A percentile compares a stretch with the other conserved stretches of the same genome.
phyloP scores from a whole-genome alignment of 2,113 vertebrate species.

The Brienomyrus brachyistius region DNA sequence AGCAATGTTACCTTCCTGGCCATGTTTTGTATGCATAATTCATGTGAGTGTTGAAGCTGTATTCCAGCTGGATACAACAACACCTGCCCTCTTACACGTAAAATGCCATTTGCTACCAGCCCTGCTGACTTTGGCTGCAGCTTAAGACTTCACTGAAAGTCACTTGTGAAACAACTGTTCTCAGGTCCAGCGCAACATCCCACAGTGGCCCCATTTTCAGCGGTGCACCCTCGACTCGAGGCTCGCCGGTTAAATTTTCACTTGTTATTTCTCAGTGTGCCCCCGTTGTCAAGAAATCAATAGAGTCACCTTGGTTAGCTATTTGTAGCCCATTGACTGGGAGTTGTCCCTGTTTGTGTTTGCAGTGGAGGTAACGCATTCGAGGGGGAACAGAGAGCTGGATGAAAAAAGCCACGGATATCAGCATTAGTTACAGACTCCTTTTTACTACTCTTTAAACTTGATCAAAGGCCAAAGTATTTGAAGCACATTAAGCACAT shows the following conservation, averaged over 20 bases:
- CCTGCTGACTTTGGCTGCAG: neutral
- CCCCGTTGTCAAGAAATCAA: slow-evolving; percentile 58
- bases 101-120: neutral
- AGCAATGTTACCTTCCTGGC: neutral
- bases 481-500: slow-evolving; percentile 65
- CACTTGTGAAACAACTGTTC: slow-evolving; percentile 26
- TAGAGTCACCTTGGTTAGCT: slow-evolving; percentile 70
- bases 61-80: neutral
- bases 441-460: slow-evolving; percentile 63
- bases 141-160: slow-evolving; percentile 25
- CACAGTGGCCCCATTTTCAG: slow-evolving; percentile 1
- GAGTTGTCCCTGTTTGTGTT: slow-evolving; percentile 24
- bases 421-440: slow-evolving; percentile 62
- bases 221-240: slow-evolving; percentile 27
- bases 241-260: slow-evolving; percentile 36
- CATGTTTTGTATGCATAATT: neutral
- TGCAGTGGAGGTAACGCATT: slow-evolving; percentile 33
- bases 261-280: slow-evolving; percentile 32
- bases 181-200: neutral
- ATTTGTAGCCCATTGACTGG: slow-evolving; percentile 61
- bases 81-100: neutral
- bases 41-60: neutral
- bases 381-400: slow-evolving; percentile 30
- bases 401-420: slow-evolving; percentile 48
- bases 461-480: slow-evolving; percentile 65